Percentiles rank a stretch among this genome's conserved stretches.
phyloP scores from a whole-genome alignment of 2,797 vertebrate species.

The Anguilla marmorata region DNA sequence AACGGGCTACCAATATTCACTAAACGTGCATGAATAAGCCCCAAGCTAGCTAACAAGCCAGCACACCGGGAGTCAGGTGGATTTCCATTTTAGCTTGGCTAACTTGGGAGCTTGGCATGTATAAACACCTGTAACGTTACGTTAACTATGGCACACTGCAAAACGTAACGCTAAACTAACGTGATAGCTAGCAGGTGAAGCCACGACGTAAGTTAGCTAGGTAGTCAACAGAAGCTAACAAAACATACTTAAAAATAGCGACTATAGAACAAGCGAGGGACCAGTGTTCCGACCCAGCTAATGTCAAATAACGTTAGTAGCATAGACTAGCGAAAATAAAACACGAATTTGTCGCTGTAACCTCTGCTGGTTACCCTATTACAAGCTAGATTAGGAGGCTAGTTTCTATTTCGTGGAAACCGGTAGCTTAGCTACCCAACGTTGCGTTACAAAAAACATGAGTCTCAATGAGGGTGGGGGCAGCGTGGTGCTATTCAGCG shows the following conservation, averaged over 20 bases:
- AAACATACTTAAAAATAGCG: not conserved
- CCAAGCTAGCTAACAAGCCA: not conserved
- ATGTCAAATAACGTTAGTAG: not conserved
- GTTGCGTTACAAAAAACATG: not conserved
- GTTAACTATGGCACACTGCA: not conserved
- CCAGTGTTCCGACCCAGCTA: not conserved
- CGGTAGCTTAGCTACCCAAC: slow-evolving; percentile 44
- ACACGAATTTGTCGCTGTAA: not conserved
- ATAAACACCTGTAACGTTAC: slow-evolving; percentile 4
- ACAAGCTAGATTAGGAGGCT: slow-evolving; percentile 11
- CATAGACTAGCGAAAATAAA: not conserved
- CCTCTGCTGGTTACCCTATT: not conserved
- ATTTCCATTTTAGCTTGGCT: not conserved
- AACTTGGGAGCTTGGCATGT: not conserved
- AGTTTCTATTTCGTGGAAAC: slow-evolving; percentile 16
- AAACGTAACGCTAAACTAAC: not conserved
- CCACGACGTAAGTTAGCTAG: not conserved
- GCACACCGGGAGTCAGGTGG: not conserved
- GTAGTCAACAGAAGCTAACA: not conserved
- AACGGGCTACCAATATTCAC: not conserved
- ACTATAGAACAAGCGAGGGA: not conserved
- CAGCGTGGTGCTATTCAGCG: slow-evolving; percentile 24
- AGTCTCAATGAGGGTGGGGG: slow-evolving; percentile 16
- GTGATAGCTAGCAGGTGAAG: not conserved
- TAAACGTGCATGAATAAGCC: not conserved